Base-by-base conservation (phyloP, 2,113 vertebrate species). In the Copsychus sechellarum region DNA sequence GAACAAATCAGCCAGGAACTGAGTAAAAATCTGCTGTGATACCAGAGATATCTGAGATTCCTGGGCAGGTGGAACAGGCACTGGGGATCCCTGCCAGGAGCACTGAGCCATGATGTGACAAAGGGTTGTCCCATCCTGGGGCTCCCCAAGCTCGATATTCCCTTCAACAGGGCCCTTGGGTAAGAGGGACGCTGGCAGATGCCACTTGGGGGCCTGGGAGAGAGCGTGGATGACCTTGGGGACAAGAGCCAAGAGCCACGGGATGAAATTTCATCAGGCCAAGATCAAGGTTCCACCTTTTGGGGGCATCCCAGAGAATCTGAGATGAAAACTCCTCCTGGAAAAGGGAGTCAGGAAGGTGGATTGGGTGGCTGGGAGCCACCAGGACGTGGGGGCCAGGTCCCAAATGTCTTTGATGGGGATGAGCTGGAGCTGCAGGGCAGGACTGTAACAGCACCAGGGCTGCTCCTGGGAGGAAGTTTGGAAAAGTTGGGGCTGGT, bases 181-280 rank as follows among this genome's bases (percentile, higher is more conserved):
- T 21, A 18, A 69, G 65, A 64, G 72, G 38, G 56, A 60, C 0
- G 0, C 33, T 36, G 67, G 56, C 36, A n/a, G 36, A 6, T 58
- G 48, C 16, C 81, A 73, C 36, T 3, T 20, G 51, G 43, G 48
- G 43, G 47, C 28, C 56, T 17, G 50, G 60, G 43, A 76, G 29
- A 29, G 47, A 40, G 50, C 6, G 1, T 7, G 42, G 16, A 24
- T 92, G 96, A 95, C 92, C 94, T 92, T 94, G 94, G 82, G 82
- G 29, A 76, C 0, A 1, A 61, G 71, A 0, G 0, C 66, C 90
- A 45, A 45, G 90, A 53, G 66, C 36, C 88, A 38, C 0, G 0
- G 85, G 90, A 90, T 90, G 95, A 86, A 93, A 93, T 94, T 88
- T 93, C 91, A 73, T 62, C n/a, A 9, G 71, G 76, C 79, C 1